These are phyloP conservation scores for Diabrotica balteata DNA, from an alignment of 2,888 invertebrate species.

Conservation along the genomic window DNA sequence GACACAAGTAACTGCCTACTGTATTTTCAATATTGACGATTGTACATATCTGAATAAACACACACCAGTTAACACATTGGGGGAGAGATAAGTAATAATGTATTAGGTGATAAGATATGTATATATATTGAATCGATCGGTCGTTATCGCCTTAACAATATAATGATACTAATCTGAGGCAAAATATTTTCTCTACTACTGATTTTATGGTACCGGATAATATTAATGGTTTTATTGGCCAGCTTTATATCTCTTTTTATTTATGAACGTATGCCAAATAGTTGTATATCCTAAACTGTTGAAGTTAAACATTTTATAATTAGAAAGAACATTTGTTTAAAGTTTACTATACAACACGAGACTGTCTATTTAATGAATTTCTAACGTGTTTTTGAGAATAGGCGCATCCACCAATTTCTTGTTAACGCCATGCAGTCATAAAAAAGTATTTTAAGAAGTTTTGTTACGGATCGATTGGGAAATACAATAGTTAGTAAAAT, in stretches of 20 bases:
- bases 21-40: constrained; percentile 42
- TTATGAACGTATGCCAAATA: constrained; percentile 7
- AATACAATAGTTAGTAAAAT: too few relatives aligned
- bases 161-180: constrained; percentile 36
- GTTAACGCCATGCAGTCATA: too few relatives aligned
- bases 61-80: constrained; percentile 13
- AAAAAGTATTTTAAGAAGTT: too few relatives aligned
- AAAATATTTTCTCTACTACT: constrained; percentile 37
- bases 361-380: too few relatives aligned
- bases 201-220: constrained; percentile 36
- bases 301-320: background rate
- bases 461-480: too few relatives aligned
- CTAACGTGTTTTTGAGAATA: too few relatives aligned
- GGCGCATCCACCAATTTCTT: too few relatives aligned
- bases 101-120: constrained; percentile 36
- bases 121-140: constrained; percentile 33
- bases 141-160: constrained; percentile 12
- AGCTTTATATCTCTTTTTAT: constrained; percentile 8
- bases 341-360: too few relatives aligned
- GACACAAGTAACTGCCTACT: constrained; percentile 41
- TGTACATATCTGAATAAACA: constrained; percentile 20
- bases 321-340: too few relatives aligned
- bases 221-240: constrained; percentile 34
- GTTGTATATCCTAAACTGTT: background rate
- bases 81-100: constrained; percentile 36